Percentiles rank a stretch among this genome's conserved stretches.
Conservation (phyloP, 2,113 vertebrate genomes). For the Micronycteris hirsuta region DNA sequence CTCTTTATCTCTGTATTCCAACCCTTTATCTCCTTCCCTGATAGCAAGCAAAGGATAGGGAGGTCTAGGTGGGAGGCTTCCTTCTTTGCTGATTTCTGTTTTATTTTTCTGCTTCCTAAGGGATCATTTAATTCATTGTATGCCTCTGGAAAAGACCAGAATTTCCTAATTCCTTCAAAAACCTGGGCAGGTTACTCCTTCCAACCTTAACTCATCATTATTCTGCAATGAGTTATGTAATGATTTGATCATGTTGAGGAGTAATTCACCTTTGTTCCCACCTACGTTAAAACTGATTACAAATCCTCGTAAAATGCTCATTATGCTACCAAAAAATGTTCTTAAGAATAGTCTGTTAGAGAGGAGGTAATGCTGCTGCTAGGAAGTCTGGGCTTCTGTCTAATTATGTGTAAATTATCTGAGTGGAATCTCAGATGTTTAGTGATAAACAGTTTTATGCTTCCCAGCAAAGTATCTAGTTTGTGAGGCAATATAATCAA, state of each 20-base stretch:
- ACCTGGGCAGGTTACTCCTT: constrained; percentile 53
- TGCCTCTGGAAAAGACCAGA: constrained; percentile 55
- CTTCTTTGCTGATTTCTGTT: constrained; percentile 13
- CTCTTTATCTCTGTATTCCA: not conserved
- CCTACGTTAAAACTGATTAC: constrained; percentile 63
- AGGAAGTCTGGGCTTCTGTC: constrained; percentile 58
- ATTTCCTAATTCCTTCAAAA: constrained; percentile 43
- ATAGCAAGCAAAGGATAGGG: not conserved
- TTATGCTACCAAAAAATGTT: constrained; percentile 65
- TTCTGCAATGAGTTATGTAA: constrained; percentile 58
- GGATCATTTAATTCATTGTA: constrained; percentile 28
- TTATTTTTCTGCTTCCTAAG: not conserved
- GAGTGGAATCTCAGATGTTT: constrained; percentile 69
- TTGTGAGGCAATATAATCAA: constrained; percentile 61
- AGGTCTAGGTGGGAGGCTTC: not conserved
- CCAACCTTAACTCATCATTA: constrained; percentile 56
- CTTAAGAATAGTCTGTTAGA: constrained; percentile 49
- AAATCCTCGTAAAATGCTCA: constrained; percentile 68
- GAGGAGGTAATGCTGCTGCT: constrained; percentile 2
- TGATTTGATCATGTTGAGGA: constrained; percentile 52
- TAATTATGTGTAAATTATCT: constrained; percentile 73
- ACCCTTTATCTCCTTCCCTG: not conserved
- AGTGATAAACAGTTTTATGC: constrained; percentile 70
- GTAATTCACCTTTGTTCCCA: constrained; percentile 68
- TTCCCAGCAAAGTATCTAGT: constrained; percentile 61